A percentile compares a stretch with the other conserved stretches of the same genome.
Evolutionary conservation across 2,888 invertebrate species (phyloP).

Genomic region (Sinotaia quadrata): DNA sequence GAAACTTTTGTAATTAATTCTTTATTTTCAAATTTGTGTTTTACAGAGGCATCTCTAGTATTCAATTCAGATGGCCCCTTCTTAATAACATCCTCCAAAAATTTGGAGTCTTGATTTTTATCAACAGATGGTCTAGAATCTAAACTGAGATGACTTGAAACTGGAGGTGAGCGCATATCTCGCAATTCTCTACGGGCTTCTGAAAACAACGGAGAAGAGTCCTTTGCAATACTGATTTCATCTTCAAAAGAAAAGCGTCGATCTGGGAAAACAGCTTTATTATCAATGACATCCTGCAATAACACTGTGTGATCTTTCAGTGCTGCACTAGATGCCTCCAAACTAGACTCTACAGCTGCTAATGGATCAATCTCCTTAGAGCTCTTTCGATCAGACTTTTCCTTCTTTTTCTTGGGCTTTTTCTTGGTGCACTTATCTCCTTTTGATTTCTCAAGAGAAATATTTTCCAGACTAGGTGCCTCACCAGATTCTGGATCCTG

Average conservation of each 20-base stretch:
- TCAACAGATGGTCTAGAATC: background rate
- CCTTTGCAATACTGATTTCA: conserved; percentile 7
- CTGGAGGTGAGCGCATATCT: background rate
- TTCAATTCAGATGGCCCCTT: background rate
- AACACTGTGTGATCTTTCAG: conserved; percentile 4
- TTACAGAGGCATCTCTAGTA: conserved; percentile 8
- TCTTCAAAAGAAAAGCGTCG: conserved; percentile 16
- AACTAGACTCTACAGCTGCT: conserved; percentile 22
- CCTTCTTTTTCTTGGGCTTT: conserved; percentile 38
- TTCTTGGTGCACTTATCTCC: conserved; percentile 23
- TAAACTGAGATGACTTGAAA: background rate
- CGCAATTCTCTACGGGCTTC: conserved; percentile 11
- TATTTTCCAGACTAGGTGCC: conserved; percentile 9
- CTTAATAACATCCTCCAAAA: background rate
- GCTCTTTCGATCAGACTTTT: conserved; percentile 32
- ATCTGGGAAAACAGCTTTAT: conserved; percentile 20
- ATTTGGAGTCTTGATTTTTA: no score
- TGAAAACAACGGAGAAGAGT: conserved; percentile 13
- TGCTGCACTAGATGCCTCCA: conserved; percentile 18
- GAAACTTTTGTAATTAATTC: conserved; percentile 4
- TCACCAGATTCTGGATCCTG: background rate
- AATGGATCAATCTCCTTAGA: conserved; percentile 27
- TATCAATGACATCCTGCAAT: conserved; percentile 20
- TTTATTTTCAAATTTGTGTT: no score
- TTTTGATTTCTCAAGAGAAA: background rate